Evolutionary conservation across 2,113 vertebrate species (phyloP).

Genomic region (Cettia cetti): DNA sequence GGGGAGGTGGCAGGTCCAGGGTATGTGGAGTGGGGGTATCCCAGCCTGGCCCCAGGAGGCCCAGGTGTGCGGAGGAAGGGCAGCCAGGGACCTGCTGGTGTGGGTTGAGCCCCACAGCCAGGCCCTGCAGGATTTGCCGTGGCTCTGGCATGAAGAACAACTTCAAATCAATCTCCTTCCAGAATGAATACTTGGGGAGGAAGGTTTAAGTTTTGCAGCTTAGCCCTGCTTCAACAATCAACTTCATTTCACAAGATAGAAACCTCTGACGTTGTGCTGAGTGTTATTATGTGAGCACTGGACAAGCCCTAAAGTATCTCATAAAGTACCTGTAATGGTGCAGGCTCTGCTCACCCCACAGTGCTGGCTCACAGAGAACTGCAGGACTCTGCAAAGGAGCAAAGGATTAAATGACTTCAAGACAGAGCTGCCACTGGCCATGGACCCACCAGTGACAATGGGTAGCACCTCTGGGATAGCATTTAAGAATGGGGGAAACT

Average conservation of each 20-base stretch:
- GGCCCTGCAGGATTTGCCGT: background rate
- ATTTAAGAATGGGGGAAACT: background rate
- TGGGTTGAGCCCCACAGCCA: background rate
- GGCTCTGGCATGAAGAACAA: background rate
- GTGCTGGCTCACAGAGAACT: background rate
- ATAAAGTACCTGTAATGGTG: background rate
- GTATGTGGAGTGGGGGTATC: accelerated
- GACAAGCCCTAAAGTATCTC: background rate
- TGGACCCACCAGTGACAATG: background rate
- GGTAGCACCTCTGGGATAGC: background rate
- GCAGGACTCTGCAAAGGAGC: background rate
- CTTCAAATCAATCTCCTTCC: background rate
- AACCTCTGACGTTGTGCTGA: background rate
- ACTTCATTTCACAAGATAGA: background rate
- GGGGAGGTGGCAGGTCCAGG: background rate
- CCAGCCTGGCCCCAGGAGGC: background rate
- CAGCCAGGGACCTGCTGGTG: background rate
- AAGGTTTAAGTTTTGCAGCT: background rate
- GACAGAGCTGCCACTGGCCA: background rate
- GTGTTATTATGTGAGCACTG: background rate
- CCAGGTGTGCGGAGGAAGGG: background rate
- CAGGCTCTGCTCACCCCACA: background rate
- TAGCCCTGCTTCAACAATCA: background rate
- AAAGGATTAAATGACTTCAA: background rate
- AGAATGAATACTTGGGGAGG: background rate